These are phyloP conservation scores for Cassiopea andromeda DNA, from an alignment of 30 jellyfish, hydroid and myxozoan genomes.

Conservation along the genomic window DNA sequence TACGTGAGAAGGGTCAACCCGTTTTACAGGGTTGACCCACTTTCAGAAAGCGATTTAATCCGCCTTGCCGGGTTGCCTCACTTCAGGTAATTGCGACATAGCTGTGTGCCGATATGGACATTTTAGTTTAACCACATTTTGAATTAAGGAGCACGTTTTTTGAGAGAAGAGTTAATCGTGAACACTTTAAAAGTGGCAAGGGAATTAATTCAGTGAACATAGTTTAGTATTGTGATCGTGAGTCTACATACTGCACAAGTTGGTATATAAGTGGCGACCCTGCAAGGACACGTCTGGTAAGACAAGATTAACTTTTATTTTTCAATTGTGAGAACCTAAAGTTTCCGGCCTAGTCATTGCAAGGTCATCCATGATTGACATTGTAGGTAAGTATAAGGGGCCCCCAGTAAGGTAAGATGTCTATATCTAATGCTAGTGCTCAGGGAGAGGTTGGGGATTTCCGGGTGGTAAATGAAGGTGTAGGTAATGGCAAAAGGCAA, in stretches of 20 bases:
- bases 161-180: not conserved
- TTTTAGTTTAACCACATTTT: not conserved
- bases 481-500: slow-evolving; percentile 32
- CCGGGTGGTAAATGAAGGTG: slow-evolving; percentile 41
- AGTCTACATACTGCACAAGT: slow-evolving; percentile 39
- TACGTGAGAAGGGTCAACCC: too few species aligned
- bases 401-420: slow-evolving; percentile 56
- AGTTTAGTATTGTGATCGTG: not conserved
- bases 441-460: slow-evolving; percentile 50
- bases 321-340: slow-evolving; percentile 28
- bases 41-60: too few species aligned
- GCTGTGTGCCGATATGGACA: not conserved
- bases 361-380: slow-evolving; percentile 13
- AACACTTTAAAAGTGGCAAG: not conserved
- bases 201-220: not conserved
- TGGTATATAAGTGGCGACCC: slow-evolving; percentile 70
- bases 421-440: slow-evolving; percentile 30
- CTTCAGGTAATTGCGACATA: too few species aligned
- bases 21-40: too few species aligned
- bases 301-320: slow-evolving; percentile 29
- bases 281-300: slow-evolving; percentile 35
- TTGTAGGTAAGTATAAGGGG: slow-evolving; percentile 21
- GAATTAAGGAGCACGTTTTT: not conserved
- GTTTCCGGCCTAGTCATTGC: slow-evolving; percentile 21
- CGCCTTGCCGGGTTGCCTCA: too few species aligned